Evolutionary conservation across 2,888 invertebrate genomes (phyloP), one percentile per base, ranked within the genome.

Genomic region (Malachius bipustulatus): DNA sequence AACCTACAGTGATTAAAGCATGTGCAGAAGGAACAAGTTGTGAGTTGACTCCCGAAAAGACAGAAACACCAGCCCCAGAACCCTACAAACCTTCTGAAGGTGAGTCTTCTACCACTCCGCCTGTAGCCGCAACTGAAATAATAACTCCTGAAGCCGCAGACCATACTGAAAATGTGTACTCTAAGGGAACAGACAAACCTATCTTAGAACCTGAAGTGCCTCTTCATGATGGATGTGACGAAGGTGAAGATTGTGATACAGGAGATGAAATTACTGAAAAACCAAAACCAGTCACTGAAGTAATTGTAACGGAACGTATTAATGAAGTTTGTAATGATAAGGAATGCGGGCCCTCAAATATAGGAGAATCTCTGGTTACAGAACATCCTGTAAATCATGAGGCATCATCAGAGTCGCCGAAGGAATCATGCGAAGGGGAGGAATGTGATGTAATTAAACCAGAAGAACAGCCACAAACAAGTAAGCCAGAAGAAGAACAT

Each of bases 61-160:
- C 6, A 19, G 24, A 8, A 8, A 19, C 24, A 19, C n/a, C 24
- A 19, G 24, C 24, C n/a, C 24, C 24, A 19, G 24, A 19, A n/a
- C 6, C n/a, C 6, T 8, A 6, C n/a, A n/a, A n/a, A n/a, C 24
- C 24, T 8, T n/a, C 6, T 6, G 24, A 19, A 19, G 24, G 24
- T 6, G 6, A 19, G 6, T 6, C 6, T 8, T 19, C n/a, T 19
- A 19, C 24, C 24, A 8, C 24, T 19, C 24, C 24, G 6, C 24
- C 24, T 16, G 16, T 27, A 26, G 30, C 26, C 16, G 13, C 26
- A 2, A 32, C 31, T 16, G 31, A 13, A 30, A 33, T 37, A 15
- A 19, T 26, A 8, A 26, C 32, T 11, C 37, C 41, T 16, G 40
- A 39, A 16, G 32, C 31, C 24, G 33, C 42, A 38, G 41, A 35